Conservation (phyloP, 2,797 vertebrate genomes). For the Cossypha heuglini region DNA sequence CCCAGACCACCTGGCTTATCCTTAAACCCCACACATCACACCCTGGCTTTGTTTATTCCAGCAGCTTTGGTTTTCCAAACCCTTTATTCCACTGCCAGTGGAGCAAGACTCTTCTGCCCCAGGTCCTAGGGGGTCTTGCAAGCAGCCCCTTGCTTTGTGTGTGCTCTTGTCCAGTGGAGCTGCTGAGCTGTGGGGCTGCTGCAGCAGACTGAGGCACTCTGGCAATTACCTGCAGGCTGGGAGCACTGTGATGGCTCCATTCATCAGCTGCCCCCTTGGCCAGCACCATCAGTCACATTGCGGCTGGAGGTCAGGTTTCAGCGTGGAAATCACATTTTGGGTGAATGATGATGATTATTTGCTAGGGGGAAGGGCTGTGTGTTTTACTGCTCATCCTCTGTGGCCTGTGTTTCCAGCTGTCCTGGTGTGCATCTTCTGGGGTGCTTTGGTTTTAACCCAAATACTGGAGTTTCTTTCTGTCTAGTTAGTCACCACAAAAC, state of each 20-base stretch:
- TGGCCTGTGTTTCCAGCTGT: neutral
- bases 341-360: neutral
- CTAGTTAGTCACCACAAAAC: neutral
- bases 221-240: neutral
- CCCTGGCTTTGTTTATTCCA: neutral
- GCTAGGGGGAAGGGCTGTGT: neutral
- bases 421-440: neutral
- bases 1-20: neutral
- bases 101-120: neutral
- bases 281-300: neutral
- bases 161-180: neutral
- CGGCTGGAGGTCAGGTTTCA: conserved; percentile 1
- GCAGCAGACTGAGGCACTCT: neutral
- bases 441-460: neutral
- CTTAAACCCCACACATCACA: fast-evolving
- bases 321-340: neutral
- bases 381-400: neutral
- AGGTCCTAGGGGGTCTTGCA: neutral
- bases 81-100: neutral
- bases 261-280: neutral
- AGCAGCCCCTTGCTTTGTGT: neutral
- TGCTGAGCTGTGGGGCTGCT: neutral
- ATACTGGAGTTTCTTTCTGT: neutral
- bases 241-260: neutral
- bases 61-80: neutral